phyloP scores from a whole-genome alignment of 2,113 vertebrate species.

The Carettochelys insculpta region DNA sequence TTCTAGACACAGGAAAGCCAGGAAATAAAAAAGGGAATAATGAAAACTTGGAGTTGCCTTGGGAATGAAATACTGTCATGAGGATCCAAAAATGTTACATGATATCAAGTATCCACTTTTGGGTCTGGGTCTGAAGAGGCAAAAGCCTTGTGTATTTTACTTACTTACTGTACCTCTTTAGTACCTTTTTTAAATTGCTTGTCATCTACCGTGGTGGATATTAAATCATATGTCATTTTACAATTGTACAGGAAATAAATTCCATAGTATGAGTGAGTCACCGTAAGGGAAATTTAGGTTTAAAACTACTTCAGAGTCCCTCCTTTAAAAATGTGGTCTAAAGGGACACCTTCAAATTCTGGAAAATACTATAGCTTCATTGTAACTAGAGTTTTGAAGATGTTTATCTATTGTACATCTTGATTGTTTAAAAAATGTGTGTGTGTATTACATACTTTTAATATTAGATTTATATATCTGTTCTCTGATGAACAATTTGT shows the following conservation, averaged over 20 bases:
- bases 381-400: background rate
- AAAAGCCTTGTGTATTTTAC: background rate
- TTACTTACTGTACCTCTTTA: background rate
- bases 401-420: background rate
- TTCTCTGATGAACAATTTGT: background rate
- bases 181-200: background rate
- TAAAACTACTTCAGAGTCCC: background rate
- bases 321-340: background rate
- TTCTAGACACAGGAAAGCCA: slow-evolving; percentile 45
- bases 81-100: background rate
- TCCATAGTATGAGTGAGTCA: background rate
- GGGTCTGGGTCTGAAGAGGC: background rate
- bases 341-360: background rate
- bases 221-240: slow-evolving; percentile 6
- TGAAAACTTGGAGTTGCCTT: background rate
- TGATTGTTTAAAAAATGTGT: background rate
- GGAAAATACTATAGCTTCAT: background rate
- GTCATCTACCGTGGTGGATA: background rate
- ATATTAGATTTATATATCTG: background rate
- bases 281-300: background rate
- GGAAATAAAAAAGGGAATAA: slow-evolving; percentile 5
- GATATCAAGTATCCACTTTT: slow-evolving; percentile 2
- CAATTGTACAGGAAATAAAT: slow-evolving; percentile 18
- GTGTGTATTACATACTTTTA: background rate
- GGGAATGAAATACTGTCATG: background rate